Percentiles rank a stretch among this genome's conserved stretches.
phyloP scores from a whole-genome alignment of 2,113 vertebrate species.

The Myotis yumanensis region DNA sequence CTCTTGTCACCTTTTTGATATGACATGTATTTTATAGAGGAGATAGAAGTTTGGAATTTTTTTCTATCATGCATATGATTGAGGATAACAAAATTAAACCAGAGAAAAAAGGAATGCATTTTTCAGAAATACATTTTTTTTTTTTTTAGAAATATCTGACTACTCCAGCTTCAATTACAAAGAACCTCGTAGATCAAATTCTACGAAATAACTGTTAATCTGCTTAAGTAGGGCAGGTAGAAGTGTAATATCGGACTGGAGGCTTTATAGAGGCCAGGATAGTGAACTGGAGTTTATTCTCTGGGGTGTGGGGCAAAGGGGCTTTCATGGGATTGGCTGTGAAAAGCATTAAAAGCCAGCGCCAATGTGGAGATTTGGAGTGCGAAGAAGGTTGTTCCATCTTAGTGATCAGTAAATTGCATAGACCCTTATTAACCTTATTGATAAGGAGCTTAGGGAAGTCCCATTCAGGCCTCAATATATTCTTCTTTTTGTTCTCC shows the following conservation, averaged over 20 bases:
- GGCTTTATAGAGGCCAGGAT: slow-evolving; percentile 82
- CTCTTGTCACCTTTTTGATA: slow-evolving; percentile 92
- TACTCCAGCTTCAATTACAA: slow-evolving; percentile 86
- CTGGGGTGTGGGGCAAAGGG: slow-evolving; percentile 78
- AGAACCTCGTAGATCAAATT: slow-evolving; percentile 84
- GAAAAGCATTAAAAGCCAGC: slow-evolving; percentile 76
- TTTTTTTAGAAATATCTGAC: slow-evolving; percentile 82
- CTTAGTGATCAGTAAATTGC: slow-evolving; percentile 87
- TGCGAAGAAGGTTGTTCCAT: slow-evolving; percentile 80
- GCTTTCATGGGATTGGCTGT: slow-evolving; percentile 80
- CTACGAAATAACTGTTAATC: slow-evolving; percentile 87
- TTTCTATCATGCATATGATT: slow-evolving; percentile 84
- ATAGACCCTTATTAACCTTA: slow-evolving; percentile 90
- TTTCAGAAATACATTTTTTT: slow-evolving; percentile 86
- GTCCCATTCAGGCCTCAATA: slow-evolving; percentile 82
- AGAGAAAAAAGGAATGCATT: slow-evolving; percentile 83
- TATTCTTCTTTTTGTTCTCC: slow-evolving; percentile 85
- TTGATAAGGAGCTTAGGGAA: slow-evolving; percentile 89
- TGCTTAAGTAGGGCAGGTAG: slow-evolving; percentile 90
- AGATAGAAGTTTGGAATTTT: slow-evolving; percentile 87
- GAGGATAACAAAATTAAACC: slow-evolving; percentile 90
- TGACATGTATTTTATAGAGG: slow-evolving; percentile 89
- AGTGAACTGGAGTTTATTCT: slow-evolving; percentile 79
- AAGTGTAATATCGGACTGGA: slow-evolving; percentile 78
- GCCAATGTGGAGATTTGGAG: slow-evolving; percentile 76